Conservation (phyloP, 1,140 invertebrate genomes). For the Drosophila quadrilineata region DNA sequence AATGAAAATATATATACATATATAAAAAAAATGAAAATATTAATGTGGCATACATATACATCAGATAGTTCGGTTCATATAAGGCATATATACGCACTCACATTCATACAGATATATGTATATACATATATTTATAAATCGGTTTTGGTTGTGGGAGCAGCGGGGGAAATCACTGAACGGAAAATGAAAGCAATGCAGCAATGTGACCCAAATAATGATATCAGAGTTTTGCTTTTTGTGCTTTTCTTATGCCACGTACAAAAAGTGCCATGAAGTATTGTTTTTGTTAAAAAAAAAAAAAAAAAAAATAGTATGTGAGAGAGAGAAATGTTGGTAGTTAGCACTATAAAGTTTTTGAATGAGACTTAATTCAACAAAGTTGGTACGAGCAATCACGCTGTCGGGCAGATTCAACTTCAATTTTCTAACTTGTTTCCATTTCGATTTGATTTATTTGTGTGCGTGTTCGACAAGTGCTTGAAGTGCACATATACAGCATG, state of each 20-base stretch:
- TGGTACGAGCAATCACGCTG: no score
- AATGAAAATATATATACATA: neutral
- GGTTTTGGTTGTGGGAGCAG: neutral
- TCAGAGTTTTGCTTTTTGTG: slow-evolving; percentile 44
- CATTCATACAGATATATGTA: slow-evolving; percentile 16
- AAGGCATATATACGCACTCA: neutral
- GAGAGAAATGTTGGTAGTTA: no score
- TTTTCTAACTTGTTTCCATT: no score
- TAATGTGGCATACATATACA: slow-evolving; percentile 8
- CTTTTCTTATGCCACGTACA: no score
- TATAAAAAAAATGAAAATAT: neutral
- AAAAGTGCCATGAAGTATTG: no score
- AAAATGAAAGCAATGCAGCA: slow-evolving; percentile 34
- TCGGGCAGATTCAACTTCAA: no score
- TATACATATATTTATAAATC: slow-evolving; percentile 18
- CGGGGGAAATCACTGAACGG: slow-evolving; percentile 33
- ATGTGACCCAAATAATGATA: slow-evolving; percentile 66
- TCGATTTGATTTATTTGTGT: no score
- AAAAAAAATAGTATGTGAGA: no score
- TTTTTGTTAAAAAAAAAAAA: no score
- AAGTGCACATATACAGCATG: slow-evolving; percentile 12
- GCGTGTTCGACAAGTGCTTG: slow-evolving; percentile 25
- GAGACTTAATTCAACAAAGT: no score
- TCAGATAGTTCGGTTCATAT: neutral
- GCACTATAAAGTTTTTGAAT: no score